Conservation (phyloP, 2,113 vertebrate species). For the Miniopterus natalensis region DNA sequence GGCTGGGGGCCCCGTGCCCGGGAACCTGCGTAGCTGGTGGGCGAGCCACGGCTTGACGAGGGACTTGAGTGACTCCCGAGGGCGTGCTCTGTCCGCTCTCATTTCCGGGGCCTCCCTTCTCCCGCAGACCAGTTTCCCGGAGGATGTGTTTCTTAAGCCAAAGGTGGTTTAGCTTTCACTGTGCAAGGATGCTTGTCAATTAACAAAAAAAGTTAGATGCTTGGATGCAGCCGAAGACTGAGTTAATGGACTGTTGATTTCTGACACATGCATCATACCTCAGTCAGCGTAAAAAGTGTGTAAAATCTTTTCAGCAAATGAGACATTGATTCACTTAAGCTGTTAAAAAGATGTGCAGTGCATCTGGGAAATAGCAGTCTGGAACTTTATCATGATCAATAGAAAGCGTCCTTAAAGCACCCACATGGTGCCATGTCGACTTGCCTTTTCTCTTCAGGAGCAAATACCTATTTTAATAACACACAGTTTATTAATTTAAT, state of each 20-base stretch:
- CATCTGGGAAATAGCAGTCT: not conserved
- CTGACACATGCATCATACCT: not conserved
- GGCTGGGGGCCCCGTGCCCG: rapidly evolving
- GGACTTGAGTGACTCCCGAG: not conserved
- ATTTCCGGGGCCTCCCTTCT: not conserved
- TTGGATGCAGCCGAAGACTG: rapidly evolving
- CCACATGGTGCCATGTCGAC: not conserved
- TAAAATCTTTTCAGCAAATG: not conserved
- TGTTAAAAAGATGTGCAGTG: not conserved
- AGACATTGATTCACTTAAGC: not conserved
- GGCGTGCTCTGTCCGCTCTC: not conserved
- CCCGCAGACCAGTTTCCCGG: not conserved
- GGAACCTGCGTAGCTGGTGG: not conserved
- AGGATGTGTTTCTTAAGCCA: not conserved
- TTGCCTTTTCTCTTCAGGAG: not conserved
- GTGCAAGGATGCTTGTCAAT: not conserved
- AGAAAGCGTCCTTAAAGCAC: not conserved
- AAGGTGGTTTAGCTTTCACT: not conserved
- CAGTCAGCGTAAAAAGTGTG: not conserved
- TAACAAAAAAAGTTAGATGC: not conserved
- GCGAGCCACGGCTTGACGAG: not conserved
- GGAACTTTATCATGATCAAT: not conserved
- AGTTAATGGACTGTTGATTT: not conserved
- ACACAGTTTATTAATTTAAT: not conserved
- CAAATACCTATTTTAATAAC: too few relatives aligned